phyloP scores from a whole-genome alignment of 2,888 invertebrate genomes.

The Alcis repandata region DNA sequence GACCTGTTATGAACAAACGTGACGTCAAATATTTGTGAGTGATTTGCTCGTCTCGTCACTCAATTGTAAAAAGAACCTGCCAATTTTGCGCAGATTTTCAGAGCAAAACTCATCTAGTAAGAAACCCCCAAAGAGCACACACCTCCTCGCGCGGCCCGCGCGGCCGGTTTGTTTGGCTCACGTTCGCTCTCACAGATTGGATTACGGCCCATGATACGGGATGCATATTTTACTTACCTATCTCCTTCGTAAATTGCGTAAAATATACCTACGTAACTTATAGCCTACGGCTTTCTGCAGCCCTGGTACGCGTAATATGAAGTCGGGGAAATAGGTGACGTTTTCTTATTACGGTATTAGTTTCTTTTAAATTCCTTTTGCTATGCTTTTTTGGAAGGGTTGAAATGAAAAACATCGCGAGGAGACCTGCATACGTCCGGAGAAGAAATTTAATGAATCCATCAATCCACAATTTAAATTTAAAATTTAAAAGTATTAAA shows the following conservation, averaged over 20 bases:
- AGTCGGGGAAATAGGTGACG: no score
- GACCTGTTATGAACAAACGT: no score
- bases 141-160: constrained; percentile 4
- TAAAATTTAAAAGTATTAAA: no score
- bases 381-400: no score
- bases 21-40: no score
- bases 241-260: constrained; percentile 34
- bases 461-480: no score
- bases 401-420: no score
- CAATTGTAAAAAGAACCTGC: neutral
- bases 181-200: constrained; percentile 40
- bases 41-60: no score
- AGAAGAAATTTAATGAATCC: no score
- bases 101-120: neutral
- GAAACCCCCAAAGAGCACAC: constrained; percentile 4
- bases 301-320: neutral
- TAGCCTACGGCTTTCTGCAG: neutral
- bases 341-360: no score
- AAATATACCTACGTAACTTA: constrained; percentile 28
- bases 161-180: constrained; percentile 33
- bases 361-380: no score
- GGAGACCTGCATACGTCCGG: no score
- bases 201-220: constrained; percentile 45
- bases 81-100: neutral
- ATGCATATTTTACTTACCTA: constrained; percentile 44